Base-by-base conservation (phyloP, 2,113 vertebrate species). In the Sceloporus tristichus region DNA sequence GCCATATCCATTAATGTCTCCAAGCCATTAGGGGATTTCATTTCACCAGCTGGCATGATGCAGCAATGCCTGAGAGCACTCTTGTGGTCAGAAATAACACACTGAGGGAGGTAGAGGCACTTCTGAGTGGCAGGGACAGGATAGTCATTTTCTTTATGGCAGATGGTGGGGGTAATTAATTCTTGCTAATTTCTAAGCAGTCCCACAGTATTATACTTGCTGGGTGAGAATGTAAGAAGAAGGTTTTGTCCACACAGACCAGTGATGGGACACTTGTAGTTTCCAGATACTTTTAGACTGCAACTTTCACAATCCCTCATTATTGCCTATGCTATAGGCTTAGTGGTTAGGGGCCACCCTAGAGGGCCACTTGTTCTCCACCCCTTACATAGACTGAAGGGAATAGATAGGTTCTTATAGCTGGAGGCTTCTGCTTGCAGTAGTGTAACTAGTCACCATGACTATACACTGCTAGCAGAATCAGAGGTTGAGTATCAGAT, bases 1-100 rank as follows among this genome's bases (percentile, higher is more conserved):
- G 88, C 87, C 0, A 0, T 1, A 14, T 91, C 93, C 93, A 94
- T 95, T 96, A 95, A 90, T 91, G 87, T 85, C 85, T 14, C n/a
- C 0, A 4, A 90, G 84, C 88, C 90, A 94, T 94, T 94, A 95
- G 94, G 59, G 42, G 85, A 70, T 92, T 89, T 0, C 0, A 82
- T 95, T 96, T 92, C 93, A 94, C 78, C 25, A 29, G 88, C 71
- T 80, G 62, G 70, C 59, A 68, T 59, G 59, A 77, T 48, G 62
- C 88, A 89, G 88, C 84, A 85, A 13, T 79, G 82, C 85, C 85
- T 86, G 84, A 13, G 1, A 0, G 85, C 70, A 0, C 0, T 82
- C n/a, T 65, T 80, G 42, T 0, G 0, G 90, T 90, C 78, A 85
- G 91, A 93, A 94, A 94, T 86, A 93, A 89, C 25, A 23, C 84